phyloP scores from a whole-genome alignment of 2,888 invertebrate species.

The Pelosia muscerda region DNA sequence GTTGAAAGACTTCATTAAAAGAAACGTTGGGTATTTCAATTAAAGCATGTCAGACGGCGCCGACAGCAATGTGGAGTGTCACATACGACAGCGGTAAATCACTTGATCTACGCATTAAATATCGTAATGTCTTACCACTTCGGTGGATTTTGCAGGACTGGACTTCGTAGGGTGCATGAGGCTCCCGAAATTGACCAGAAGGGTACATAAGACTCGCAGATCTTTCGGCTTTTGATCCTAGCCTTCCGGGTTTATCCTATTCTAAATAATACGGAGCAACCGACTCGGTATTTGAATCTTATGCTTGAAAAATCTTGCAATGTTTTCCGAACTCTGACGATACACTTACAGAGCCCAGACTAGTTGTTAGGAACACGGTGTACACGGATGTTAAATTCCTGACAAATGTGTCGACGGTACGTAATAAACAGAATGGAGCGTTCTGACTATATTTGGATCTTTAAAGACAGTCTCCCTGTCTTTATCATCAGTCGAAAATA shows the following conservation, averaged over 20 bases:
- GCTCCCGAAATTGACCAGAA: not conserved
- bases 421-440: conserved; percentile 68
- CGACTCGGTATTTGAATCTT: no score
- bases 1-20: conserved; percentile 42
- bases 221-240: not conserved
- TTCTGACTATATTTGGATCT: conserved; percentile 64
- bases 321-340: not conserved
- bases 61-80: conserved; percentile 33
- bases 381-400: conserved; percentile 54
- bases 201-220: not conserved
- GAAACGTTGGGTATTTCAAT: conserved; percentile 50
- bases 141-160: not conserved
- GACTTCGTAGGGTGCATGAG: not conserved
- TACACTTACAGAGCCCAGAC: not conserved
- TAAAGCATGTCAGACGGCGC: conserved; percentile 46
- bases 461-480: conserved; percentile 36
- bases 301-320: not conserved
- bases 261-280: not conserved
- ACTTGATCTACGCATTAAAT: conserved; percentile 72
- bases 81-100: conserved; percentile 67
- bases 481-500: conserved; percentile 26
- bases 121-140: conserved; percentile 46
- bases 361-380: conserved; percentile 18
- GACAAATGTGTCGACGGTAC: conserved; percentile 80
- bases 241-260: not conserved